A percentile compares a stretch with the other conserved stretches of the same genome.
phyloP scores from a whole-genome alignment of 2,113 vertebrate genomes.

The Isichthys henryi region DNA sequence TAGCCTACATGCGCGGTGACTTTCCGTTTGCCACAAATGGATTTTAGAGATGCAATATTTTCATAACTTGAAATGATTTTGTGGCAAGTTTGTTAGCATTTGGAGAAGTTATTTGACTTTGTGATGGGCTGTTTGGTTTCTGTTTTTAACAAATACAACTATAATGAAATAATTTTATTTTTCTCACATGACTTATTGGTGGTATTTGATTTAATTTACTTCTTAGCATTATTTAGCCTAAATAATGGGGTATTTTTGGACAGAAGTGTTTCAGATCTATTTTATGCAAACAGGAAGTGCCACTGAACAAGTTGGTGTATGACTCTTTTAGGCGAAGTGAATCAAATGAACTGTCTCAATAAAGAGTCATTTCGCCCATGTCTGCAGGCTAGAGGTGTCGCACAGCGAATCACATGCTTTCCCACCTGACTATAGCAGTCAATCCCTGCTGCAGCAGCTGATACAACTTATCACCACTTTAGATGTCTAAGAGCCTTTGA shows the following conservation, averaged over 20 bases:
- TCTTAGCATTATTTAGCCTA: background rate
- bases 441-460: background rate
- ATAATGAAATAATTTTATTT: background rate
- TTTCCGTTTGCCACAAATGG: background rate
- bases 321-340: background rate
- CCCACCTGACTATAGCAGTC: background rate
- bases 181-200: background rate
- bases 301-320: background rate
- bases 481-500: background rate
- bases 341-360: background rate
- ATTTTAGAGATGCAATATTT: background rate
- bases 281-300: too few relatives aligned
- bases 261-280: too few relatives aligned
- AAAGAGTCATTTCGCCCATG: background rate
- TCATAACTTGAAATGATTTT: background rate
- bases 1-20: background rate
- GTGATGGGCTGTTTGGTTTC: background rate
- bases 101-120: background rate
- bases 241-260: too few relatives aligned
- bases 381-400: background rate
- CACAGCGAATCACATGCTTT: background rate
- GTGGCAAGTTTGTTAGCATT: background rate
- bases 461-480: background rate
- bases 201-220: background rate
- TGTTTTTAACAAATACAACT: background rate